A percentile compares a stretch with the other conserved stretches of the same genome.
These are phyloP conservation scores for Acanthosepion esculentum DNA, from an alignment of 2,888 invertebrate species.

Conservation along the genomic window DNA sequence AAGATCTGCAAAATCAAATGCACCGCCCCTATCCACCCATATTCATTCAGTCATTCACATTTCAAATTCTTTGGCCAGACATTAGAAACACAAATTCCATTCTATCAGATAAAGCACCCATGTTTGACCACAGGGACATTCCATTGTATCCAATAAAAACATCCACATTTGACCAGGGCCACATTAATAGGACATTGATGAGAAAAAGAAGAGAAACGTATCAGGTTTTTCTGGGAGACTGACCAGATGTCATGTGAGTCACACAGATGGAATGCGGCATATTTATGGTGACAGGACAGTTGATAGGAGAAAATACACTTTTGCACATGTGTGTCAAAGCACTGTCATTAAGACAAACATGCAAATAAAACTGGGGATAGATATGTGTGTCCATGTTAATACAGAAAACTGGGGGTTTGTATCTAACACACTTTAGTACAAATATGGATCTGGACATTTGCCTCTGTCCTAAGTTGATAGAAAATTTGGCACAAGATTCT, in stretches of 20 bases:
- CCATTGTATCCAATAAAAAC: constrained; percentile 1
- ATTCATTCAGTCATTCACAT: not conserved
- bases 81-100: not conserved
- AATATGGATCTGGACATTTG: not conserved
- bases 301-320: not conserved
- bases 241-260: constrained; percentile 12
- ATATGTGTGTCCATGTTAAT: not conserved
- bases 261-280: not conserved
- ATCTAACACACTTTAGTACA: not conserved
- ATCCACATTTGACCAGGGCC: not conserved
- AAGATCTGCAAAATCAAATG: not conserved
- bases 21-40: not conserved
- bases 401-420: not conserved
- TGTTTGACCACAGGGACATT: constrained; percentile 33
- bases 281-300: not conserved
- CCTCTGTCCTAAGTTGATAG: not conserved
- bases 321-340: not conserved
- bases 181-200: not conserved
- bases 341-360: not conserved
- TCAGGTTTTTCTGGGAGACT: not conserved
- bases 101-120: not conserved
- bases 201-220: not conserved
- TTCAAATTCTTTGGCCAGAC: not conserved
- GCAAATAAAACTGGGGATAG: not conserved
- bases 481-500: too few relatives aligned